Base-by-base conservation (phyloP, 2,113 vertebrate species). In the Stomatorhinus ivindoensis region DNA sequence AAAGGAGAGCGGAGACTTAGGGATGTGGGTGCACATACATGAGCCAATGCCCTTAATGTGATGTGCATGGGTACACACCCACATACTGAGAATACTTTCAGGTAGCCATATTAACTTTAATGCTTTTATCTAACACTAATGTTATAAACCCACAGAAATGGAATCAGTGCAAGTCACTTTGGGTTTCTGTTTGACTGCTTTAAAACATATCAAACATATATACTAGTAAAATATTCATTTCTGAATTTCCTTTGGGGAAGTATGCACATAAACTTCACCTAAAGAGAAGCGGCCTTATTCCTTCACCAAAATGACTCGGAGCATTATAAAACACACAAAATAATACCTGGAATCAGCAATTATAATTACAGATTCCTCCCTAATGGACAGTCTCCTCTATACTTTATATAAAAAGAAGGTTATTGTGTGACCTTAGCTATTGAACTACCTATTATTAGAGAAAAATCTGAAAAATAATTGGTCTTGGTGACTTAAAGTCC, bases 391-490 rank as follows among this genome's bases (percentile, higher is more conserved):
- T 39, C 1, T 35, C 17, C 73, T 7, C 42, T 85, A 27, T 48
- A 85, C 27, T 85, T 48, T n/a, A 85, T n/a, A 85, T 11, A 85
- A 47, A 46, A 47, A 47, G 21, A 53, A 87, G 86, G 50, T 53
- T 35, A 15, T 87, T 17, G 11, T 31, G 21, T 65, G 39, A 87
- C 87, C 87, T 65, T 65, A 44, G 19, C 55, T n/a, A 44, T 42
- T 87, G 65, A 65, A 44, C 31, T 87, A 39, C 27, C 42, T 86
- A 58, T 48, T 47, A 89, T 46, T 89, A 86, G 55, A 85, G 42
- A 46, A 24, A 31, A 65, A 65, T 53, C 53, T 46, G 83, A 31
- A 53, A 86, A 61, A 61, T 31, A 85, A 85, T 61, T 89, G 83
- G 55, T 48, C 48, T 61, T 17, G 42, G 58, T 47, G n/a, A 89